phyloP scores from a whole-genome alignment of 1,140 invertebrate genomes.

The Oncopeltus fasciatus region DNA sequence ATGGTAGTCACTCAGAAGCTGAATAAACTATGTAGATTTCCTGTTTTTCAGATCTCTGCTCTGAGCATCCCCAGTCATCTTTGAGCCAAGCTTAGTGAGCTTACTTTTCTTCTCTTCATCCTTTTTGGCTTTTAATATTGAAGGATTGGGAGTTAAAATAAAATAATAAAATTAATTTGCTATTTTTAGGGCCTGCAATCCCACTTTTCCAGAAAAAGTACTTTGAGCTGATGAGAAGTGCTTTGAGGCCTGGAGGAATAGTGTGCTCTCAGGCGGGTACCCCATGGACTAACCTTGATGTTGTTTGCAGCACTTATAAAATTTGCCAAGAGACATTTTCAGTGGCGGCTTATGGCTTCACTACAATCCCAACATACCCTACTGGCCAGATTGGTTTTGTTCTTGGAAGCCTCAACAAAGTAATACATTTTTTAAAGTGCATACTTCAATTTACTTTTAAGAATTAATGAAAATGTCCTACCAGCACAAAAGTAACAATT shows the following conservation, averaged over 20 bases:
- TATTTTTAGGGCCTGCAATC: constrained; percentile 43
- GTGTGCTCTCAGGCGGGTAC: constrained; percentile 89
- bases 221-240: constrained; percentile 70
- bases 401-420: constrained; percentile 50
- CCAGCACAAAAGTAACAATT: no score
- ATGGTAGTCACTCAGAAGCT: no score
- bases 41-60: no score
- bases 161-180: background rate
- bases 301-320: constrained; percentile 58
- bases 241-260: constrained; percentile 71
- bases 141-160: no score
- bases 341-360: constrained; percentile 59
- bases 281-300: constrained; percentile 69
- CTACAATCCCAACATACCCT: constrained; percentile 86
- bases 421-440: constrained; percentile 29
- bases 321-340: constrained; percentile 65
- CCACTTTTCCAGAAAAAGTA: constrained; percentile 69
- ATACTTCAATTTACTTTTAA: no score
- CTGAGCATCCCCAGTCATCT: no score
- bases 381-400: constrained; percentile 91
- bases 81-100: no score
- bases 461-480: no score
- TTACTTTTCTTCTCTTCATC: no score
- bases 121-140: no score
- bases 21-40: no score